A percentile compares a stretch with the other conserved stretches of the same genome.
These are phyloP conservation scores for Passer montanus DNA, from an alignment of 2,113 vertebrate species.

Conservation along the genomic window DNA sequence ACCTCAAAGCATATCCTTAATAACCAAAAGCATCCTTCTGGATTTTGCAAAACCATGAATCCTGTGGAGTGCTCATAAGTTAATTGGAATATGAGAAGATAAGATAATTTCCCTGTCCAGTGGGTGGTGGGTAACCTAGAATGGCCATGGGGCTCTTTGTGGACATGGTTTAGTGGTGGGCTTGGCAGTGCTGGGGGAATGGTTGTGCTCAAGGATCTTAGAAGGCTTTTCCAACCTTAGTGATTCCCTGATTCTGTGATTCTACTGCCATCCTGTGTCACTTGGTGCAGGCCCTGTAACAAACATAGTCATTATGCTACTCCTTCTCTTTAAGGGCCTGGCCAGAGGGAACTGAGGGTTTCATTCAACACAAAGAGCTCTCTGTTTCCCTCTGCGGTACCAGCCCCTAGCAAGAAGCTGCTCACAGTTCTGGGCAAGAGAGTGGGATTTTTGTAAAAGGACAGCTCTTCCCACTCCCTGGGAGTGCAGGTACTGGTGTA, in stretches of 20 bases:
- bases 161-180: accelerated
- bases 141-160: background rate
- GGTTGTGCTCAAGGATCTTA: background rate
- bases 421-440: background rate
- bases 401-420: background rate
- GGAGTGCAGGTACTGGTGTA: background rate
- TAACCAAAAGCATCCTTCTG: background rate
- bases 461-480: background rate
- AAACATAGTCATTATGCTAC: background rate
- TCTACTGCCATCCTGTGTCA: background rate
- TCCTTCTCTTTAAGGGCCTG: background rate
- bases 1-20: background rate
- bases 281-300: background rate
- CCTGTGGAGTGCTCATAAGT: background rate
- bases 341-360: background rate
- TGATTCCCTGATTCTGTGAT: background rate
- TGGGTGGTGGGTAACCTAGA: background rate
- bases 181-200: background rate
- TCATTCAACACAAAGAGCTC: background rate
- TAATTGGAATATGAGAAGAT: background rate
- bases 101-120: background rate
- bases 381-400: background rate
- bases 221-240: background rate
- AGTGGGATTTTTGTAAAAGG: background rate
- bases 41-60: background rate